phyloP scores from a whole-genome alignment of 2,113 vertebrate species.

The Apistogramma diplotaenia region DNA sequence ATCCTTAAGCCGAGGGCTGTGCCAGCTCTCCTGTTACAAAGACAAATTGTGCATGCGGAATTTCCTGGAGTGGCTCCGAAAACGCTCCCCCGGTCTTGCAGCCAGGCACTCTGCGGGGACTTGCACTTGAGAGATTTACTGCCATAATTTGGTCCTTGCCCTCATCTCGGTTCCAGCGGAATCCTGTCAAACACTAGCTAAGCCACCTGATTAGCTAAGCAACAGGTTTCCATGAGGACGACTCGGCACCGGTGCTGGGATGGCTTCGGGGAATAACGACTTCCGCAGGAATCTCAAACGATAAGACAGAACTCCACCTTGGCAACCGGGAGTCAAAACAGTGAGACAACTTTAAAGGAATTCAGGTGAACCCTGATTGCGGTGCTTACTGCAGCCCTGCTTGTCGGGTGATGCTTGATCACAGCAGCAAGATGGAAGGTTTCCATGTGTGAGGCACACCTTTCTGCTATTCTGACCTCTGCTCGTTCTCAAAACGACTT shows the following conservation, averaged over 20 bases:
- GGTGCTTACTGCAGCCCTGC: background rate
- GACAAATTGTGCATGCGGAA: conserved; percentile 75
- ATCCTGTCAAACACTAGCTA: conserved; percentile 30
- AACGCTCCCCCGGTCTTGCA: conserved; percentile 44
- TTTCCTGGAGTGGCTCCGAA: conserved; percentile 69
- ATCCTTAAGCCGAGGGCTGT: conserved; percentile 62
- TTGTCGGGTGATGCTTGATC: background rate
- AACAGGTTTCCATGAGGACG: conserved; percentile 17
- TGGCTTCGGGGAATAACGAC: background rate
- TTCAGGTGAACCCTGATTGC: conserved; percentile 44
- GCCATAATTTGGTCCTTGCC: conserved; percentile 61
- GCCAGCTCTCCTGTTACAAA: conserved; percentile 74
- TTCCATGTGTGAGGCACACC: background rate
- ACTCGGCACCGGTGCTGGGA: conserved; percentile 2
- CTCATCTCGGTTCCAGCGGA: conserved; percentile 41
- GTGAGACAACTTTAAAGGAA: conserved; percentile 23
- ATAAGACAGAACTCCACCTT: conserved; percentile 47
- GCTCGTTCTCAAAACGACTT: background rate
- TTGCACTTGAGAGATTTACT: conserved; percentile 61
- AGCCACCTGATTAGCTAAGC: conserved; percentile 41
- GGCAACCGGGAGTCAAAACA: conserved; percentile 57
- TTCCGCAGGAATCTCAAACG: background rate
- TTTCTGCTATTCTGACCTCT: background rate
- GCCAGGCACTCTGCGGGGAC: conserved; percentile 58
- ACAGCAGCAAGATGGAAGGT: background rate